Evolutionary conservation across 2,797 vertebrate species (phyloP), one percentile per base, ranked within the genome.

Genomic region (Danio kyathit): DNA sequence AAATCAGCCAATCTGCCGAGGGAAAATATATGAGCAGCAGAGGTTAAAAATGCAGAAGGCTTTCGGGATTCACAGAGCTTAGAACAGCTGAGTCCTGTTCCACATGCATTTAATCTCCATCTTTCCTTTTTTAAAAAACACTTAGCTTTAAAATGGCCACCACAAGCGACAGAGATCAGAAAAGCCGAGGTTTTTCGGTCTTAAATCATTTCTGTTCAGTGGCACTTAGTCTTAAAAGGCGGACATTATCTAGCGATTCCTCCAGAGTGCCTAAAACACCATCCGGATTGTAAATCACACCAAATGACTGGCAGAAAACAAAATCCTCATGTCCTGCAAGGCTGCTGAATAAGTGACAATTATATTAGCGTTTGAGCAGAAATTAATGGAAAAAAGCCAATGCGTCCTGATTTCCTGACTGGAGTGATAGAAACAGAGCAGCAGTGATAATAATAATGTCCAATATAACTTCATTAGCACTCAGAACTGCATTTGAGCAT

Each of bases 21-120:
- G 14, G n/a, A 9, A 65, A 40, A 51, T 29, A 41, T 10, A 65
- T 54, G 10, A 3, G 57, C 21, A 49, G 9, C 12, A 14, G 38
- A 54, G 74, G 74, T 73, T 64, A 46, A 65, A 74, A 76, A 19
- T 38, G 17, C 38, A 52, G n/a, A 52, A 44, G 12, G 60, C 74
- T 76, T 65, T 10, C 40, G 38, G 74, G 74, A 76, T 43, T 65
- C 49, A 65, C n/a, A 5, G 74, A 65, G 48, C 49, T 76, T 49
- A 54, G 61, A 76, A 76, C 74, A 77, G 63, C 75, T 57, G 63
- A 67, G 63, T 57, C 64, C 52, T 16, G 52, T 78, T 74, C 61
- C 72, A 60, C 19, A 61, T 16, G 16, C 5, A 40, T 49, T 79
- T 79, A 59, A 78, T 69, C 65, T 57, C 41, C 9, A 66, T 78